Conservation (phyloP, 2,797 vertebrate genomes). For the Threskiornis aethiopicus region DNA sequence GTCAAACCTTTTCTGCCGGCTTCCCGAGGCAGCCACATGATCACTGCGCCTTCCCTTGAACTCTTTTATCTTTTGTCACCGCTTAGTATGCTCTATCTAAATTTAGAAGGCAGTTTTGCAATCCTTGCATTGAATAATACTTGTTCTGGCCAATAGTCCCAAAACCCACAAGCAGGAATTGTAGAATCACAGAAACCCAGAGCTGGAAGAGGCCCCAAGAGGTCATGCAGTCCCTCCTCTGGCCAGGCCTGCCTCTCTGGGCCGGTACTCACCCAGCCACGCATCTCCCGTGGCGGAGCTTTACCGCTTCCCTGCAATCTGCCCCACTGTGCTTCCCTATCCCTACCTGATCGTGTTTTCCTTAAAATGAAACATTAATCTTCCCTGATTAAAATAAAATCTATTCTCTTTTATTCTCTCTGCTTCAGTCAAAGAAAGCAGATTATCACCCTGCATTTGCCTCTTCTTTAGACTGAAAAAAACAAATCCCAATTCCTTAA, state of each 20-base stretch:
- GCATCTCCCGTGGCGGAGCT: not conserved
- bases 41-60: not conserved
- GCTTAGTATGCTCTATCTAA: not conserved
- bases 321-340: not conserved
- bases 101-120: constrained; percentile 25
- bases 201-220: not conserved
- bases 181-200: not conserved
- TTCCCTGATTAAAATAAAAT: not conserved
- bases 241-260: not conserved
- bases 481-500: not conserved
- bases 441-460: not conserved
- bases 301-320: not conserved
- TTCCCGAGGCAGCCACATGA: not conserved
- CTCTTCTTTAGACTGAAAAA: not conserved
- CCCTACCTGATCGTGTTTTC: not conserved
- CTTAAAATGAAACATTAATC: not conserved
- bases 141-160: not conserved
- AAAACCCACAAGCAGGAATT: not conserved
- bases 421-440: not conserved
- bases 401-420: not conserved
- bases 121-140: not conserved
- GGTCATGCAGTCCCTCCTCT: not conserved
- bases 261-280: not conserved
- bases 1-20: not conserved
- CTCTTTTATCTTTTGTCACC: constrained; percentile 16